Evolutionary conservation across 2,888 invertebrate genomes (phyloP).

Genomic region (Harpagoxenus sublaevis): DNA sequence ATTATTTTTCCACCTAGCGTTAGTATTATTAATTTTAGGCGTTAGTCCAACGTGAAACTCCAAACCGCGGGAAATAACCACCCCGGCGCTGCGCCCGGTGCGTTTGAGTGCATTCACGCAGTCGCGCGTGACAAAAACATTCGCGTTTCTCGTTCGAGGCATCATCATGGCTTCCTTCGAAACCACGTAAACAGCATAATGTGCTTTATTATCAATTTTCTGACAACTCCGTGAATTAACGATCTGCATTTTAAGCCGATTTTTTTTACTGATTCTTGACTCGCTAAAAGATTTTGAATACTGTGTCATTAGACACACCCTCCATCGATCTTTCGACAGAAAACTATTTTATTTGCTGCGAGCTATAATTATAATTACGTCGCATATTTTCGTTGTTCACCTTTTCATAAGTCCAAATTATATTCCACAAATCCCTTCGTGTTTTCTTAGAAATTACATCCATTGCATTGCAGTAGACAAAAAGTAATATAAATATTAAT

Average conservation of each 20-base stretch:
- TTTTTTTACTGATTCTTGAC: neutral
- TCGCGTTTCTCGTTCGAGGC: constrained; percentile 9
- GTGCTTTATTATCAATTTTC: neutral
- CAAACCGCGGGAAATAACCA: constrained; percentile 28
- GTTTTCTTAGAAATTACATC: constrained; percentile 48
- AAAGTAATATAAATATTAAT: constrained; percentile 46
- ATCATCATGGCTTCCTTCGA: neutral
- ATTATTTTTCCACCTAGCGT: constrained; percentile 48
- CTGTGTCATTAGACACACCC: neutral
- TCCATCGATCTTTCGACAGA: neutral
- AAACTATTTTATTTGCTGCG: constrained; percentile 63
- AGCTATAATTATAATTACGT: constrained; percentile 61
- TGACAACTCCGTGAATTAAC: neutral
- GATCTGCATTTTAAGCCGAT: neutral
- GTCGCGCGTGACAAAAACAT: constrained; percentile 13
- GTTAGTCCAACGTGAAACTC: constrained; percentile 30
- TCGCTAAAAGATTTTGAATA: neutral
- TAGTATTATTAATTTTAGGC: constrained; percentile 54
- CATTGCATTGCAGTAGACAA: constrained; percentile 49
- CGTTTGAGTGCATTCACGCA: constrained; percentile 32
- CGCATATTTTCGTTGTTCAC: constrained; percentile 59
- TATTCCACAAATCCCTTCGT: constrained; percentile 41
- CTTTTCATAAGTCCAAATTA: neutral
- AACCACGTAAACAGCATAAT: neutral
- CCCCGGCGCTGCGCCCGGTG: neutral